Evolutionary conservation across 2,797 vertebrate genomes (phyloP), one percentile per base, ranked within the genome.

Genomic region (Vespertilio murinus): DNA sequence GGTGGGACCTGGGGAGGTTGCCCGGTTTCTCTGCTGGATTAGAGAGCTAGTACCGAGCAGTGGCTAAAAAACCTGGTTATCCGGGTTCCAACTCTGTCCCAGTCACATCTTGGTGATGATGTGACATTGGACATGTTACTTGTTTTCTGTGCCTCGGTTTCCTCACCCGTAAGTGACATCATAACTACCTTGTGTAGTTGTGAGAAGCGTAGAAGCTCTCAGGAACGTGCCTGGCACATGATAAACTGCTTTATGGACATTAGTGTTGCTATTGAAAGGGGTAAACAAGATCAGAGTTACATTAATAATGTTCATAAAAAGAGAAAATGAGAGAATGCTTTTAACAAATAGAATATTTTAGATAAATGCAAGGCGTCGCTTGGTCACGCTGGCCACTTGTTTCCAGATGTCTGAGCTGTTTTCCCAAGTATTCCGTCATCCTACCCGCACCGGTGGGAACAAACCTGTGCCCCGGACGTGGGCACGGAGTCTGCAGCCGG

Each of bases 261-360:
- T 25, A 47, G 12, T 2, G 6, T 49, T 52, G 3, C 14, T 65
- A 75, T 9, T 54, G 40, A 79, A 91, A 91, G 71, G 45, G 14
- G 23, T 20, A 47, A 47, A 40, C 4, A 4, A 74, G 59, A 11
- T 18, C 42, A 59, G 70, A 45, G 56, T 92, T 80, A 90, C 8
- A 30, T 88, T 69, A 42, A 13, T 56, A 49, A 85, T 11, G 25
- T 13, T 81, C 5, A 54, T 6, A 84, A 84, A 59, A 33, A 87
- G 23, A 42, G 42, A 74, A 2, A 17, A 8, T 33, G 49, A 95
- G 23, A 56, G 91, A 80, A 71, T 74, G 28, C 67, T 88, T 88
- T 93, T 95, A 45, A 64, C 18, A 93, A 47, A 11, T 40, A 86
- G 88, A 74, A 18, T 40, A 22, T 79, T 74, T 5, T 87, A 81